Evolutionary conservation across 2,888 invertebrate species (phyloP).

Genomic region (Agrypnus murinus): DNA sequence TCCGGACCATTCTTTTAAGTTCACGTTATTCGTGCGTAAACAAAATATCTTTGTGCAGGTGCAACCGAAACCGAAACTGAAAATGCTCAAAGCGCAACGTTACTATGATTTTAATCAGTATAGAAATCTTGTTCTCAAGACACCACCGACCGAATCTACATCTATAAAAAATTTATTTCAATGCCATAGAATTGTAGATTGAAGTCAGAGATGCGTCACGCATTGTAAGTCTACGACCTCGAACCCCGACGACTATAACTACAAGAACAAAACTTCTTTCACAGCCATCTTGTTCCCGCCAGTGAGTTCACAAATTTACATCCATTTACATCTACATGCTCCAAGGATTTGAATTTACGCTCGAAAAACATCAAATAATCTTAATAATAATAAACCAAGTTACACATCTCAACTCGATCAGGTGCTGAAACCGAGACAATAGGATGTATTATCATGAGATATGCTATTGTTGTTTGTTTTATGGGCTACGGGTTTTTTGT

Average conservation of each 20-base stretch:
- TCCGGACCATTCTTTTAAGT: no score
- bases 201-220: slow-evolving; percentile 47
- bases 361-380: slow-evolving; percentile 50
- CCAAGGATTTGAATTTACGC: slow-evolving; percentile 52
- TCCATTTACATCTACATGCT: slow-evolving; percentile 57
- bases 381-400: slow-evolving; percentile 21
- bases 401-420: slow-evolving; percentile 10
- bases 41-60: no score
- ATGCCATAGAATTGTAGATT: slow-evolving; percentile 33
- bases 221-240: slow-evolving; percentile 49
- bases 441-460: background rate
- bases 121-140: slow-evolving; percentile 36
- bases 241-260: slow-evolving; percentile 57
- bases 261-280: slow-evolving; percentile 47
- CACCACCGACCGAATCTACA: slow-evolving; percentile 24
- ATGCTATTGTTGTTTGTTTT: no score
- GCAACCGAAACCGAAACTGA: slow-evolving; percentile 40
- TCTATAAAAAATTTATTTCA: slow-evolving; percentile 37
- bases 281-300: slow-evolving; percentile 52
- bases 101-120: background rate
- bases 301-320: slow-evolving; percentile 60
- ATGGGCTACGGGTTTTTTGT: no score
- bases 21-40: no score
- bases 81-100: slow-evolving; percentile 2
- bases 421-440: slow-evolving; percentile 10